Base-by-base conservation (phyloP, 2,113 vertebrate genomes). In the Laticauda colubrina region DNA sequence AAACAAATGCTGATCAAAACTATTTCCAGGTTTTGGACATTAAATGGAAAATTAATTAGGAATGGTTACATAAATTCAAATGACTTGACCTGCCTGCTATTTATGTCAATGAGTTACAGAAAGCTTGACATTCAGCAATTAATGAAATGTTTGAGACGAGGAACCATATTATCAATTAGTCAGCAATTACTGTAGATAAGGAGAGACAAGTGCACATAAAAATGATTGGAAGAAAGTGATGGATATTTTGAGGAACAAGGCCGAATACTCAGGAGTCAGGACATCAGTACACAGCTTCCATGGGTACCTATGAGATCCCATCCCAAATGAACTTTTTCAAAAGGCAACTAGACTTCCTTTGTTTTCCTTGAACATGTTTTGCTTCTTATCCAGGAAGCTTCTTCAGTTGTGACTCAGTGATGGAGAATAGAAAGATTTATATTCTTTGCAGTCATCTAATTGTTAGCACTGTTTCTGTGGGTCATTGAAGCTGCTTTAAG, bases 11-110 rank as follows among this genome's bases (percentile, higher is more conserved):
- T 24, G 87, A 51, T 75, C 93, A 90, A 12, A n/a, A 93, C 95
- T 92, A 94, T 69, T 81, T 29, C 26, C 54, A 34, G 92, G 61
- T 61, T 91, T 90, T 45, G 10, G 54, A 92, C 85, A 10, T 85
- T 39, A 92, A 90, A 92, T 91, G 89, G 93, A 92, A 95, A 88
- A 0, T 75, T 93, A 95, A 89, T 93, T 94, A 91, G 54, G 20
- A 88, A 69, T 88, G 1, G 0, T 3, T 18, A 29, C 4, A 90
- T 3, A 6, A 12, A 12, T 61, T 92, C 39, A 90, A 10, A 69
- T 88, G 75, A 85, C 45, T 57, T 69, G 54, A 92, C 54, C 3
- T 29, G n/a, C 14, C 57, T 88, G 85, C 88, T 94, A 4, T 88
- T 85, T 90, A 0, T 51, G 93, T 45, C 86, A 75, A 4, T 34